These are phyloP conservation scores for Cyprinodon brontotheroides DNA, from an alignment of 2,113 vertebrate genomes.

Conservation along the genomic window DNA sequence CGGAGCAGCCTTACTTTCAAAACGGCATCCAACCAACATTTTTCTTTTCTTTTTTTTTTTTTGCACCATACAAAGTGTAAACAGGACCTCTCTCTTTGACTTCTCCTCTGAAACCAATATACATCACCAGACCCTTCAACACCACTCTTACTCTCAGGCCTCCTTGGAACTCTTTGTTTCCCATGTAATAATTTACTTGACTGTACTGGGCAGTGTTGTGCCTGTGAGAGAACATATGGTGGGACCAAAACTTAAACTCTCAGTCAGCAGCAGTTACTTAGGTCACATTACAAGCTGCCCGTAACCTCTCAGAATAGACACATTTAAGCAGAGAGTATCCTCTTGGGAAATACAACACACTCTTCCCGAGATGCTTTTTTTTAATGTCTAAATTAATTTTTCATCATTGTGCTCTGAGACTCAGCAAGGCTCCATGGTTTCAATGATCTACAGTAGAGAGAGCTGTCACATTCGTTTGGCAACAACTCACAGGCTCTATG, in stretches of 20 bases:
- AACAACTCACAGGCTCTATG: slow-evolving; percentile 76
- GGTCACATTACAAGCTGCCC: slow-evolving; percentile 84
- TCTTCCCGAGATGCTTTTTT: slow-evolving; percentile 85
- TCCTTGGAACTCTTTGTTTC: slow-evolving; percentile 34
- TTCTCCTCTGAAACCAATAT: slow-evolving; percentile 33
- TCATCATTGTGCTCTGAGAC: slow-evolving; percentile 81
- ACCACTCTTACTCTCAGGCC: background rate
- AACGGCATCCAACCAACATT: slow-evolving; percentile 42
- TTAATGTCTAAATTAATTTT: slow-evolving; percentile 87
- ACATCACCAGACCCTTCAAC: slow-evolving; percentile 13
- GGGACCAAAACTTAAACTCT: slow-evolving; percentile 50
- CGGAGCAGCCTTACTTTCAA: slow-evolving; percentile 60
- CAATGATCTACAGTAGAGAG: slow-evolving; percentile 77
- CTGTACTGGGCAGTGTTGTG: slow-evolving; percentile 37
- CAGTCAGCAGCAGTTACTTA: slow-evolving; percentile 79
- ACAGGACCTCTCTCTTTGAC: slow-evolving; percentile 25
- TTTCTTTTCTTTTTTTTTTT: slow-evolving; percentile 1
- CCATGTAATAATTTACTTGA: slow-evolving; percentile 33
- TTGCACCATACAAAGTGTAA: slow-evolving; percentile 8
- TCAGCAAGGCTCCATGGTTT: slow-evolving; percentile 80
- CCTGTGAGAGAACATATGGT: slow-evolving; percentile 61
- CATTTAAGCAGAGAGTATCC: slow-evolving; percentile 82
- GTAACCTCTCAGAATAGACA: slow-evolving; percentile 81
- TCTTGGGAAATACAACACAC: slow-evolving; percentile 82
- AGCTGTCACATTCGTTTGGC: slow-evolving; percentile 75